A percentile compares a stretch with the other conserved stretches of the same genome.
Evolutionary conservation across 2,113 vertebrate genomes (phyloP).

Genomic region (Girardinichthys multiradiatus): DNA sequence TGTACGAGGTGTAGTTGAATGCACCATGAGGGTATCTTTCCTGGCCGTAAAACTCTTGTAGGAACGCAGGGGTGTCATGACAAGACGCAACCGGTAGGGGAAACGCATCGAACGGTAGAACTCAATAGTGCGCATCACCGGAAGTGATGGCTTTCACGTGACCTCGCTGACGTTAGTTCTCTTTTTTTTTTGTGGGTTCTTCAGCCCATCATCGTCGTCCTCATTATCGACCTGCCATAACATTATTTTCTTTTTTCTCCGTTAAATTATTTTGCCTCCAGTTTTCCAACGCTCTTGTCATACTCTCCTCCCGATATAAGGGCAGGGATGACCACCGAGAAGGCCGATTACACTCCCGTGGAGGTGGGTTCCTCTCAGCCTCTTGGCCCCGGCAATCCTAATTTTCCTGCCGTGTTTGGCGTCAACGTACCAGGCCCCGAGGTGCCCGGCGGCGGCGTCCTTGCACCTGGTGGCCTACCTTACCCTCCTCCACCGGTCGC

Average conservation of each 20-base stretch:
- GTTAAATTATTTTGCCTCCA: background rate
- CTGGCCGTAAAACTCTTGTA: too few relatives aligned
- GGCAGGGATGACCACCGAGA: conserved; percentile 63
- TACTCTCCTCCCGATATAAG: conserved; percentile 4
- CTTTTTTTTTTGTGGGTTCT: background rate
- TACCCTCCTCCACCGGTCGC: conserved; percentile 62
- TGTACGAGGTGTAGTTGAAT: background rate
- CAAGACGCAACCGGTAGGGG: too few relatives aligned
- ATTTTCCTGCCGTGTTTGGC: conserved; percentile 38
- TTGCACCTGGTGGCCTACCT: conserved; percentile 33
- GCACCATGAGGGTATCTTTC: background rate
- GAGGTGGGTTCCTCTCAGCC: conserved; percentile 15
- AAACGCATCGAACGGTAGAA: too few relatives aligned
- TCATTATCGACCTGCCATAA: background rate
- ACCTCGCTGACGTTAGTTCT: background rate
- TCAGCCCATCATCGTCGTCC: background rate
- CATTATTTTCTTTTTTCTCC: background rate
- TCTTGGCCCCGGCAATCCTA: conserved; percentile 10
- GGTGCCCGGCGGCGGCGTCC: conserved; percentile 2
- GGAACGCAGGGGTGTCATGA: too few relatives aligned
- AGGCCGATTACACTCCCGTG: conserved; percentile 33
- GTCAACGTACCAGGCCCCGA: conserved; percentile 19
- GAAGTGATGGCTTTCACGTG: conserved; percentile 29
- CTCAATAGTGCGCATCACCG: background rate
- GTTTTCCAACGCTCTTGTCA: background rate